These are phyloP conservation scores for Panzeria rudis DNA, from an alignment of 2,888 invertebrate species.

Conservation along the genomic window DNA sequence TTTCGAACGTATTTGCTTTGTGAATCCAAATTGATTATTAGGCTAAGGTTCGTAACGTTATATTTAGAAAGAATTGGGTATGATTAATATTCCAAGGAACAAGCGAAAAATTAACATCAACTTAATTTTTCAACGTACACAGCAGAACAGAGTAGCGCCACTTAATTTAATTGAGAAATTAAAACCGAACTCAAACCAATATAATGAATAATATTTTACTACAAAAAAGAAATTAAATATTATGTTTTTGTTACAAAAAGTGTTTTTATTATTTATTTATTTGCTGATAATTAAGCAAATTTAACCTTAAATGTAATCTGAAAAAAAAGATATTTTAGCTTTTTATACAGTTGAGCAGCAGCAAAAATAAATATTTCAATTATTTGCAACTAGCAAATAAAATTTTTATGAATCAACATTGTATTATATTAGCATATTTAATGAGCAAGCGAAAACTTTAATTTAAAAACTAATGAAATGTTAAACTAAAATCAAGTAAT, in stretches of 20 bases:
- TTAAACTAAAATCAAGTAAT: conserved; percentile 14
- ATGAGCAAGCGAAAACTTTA: conserved; percentile 51
- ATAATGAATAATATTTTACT: neutral
- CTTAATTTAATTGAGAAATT: too few relatives aligned
- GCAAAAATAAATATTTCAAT: neutral
- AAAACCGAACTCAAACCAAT: too few relatives aligned
- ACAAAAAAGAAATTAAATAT: neutral
- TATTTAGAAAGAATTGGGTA: too few relatives aligned
- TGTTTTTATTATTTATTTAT: neutral
- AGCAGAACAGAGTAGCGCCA: too few relatives aligned
- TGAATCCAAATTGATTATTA: too few relatives aligned
- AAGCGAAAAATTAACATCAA: too few relatives aligned
- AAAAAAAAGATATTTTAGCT: neutral
- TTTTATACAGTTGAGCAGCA: neutral
- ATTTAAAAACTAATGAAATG: conserved; percentile 19
- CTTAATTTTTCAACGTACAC: too few relatives aligned
- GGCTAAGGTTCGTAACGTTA: too few relatives aligned
- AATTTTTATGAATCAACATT: conserved; percentile 4
- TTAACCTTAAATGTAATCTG: neutral
- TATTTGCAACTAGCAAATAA: neutral
- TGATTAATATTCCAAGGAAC: too few relatives aligned
- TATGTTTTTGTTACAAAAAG: neutral
- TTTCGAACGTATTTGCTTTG: too few relatives aligned
- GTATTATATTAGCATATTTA: conserved; percentile 61
- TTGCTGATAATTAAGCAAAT: conserved; percentile 24